A percentile compares a stretch with the other conserved stretches of the same genome.
Evolutionary conservation across 1,140 invertebrate genomes (phyloP).

Genomic region (Drosophila kohkoa): DNA sequence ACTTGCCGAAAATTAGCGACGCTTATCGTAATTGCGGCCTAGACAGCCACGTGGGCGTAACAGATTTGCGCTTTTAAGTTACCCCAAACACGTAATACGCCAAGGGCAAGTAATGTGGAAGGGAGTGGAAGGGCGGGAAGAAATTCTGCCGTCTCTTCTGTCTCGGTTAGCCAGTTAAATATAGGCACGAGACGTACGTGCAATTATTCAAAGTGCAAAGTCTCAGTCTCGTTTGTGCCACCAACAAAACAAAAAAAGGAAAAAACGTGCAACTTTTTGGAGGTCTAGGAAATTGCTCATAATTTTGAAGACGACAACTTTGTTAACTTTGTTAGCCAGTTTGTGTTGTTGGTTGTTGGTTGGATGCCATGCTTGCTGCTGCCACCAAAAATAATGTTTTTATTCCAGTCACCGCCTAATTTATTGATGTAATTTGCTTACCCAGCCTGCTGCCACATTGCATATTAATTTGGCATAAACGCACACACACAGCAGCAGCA

Average conservation of each 20-base stretch:
- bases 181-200: constrained; percentile 53
- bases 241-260: constrained; percentile 3
- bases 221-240: constrained; percentile 13
- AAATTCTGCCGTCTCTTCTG: neutral
- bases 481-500: constrained; percentile 35
- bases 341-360: too few relatives aligned
- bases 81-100: constrained; percentile 43
- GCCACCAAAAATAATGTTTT: constrained; percentile 44
- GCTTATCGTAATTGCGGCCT: constrained; percentile 39
- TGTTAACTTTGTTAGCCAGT: constrained; percentile 56
- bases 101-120: neutral
- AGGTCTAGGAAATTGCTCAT: constrained; percentile 59
- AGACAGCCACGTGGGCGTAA: constrained; percentile 21
- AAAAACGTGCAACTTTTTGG: constrained; percentile 58
- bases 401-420: constrained; percentile 64
- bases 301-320: constrained; percentile 64
- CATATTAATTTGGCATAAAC: constrained; percentile 78
- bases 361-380: neutral
- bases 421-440: constrained; percentile 71
- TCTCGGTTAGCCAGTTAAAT: constrained; percentile 30
- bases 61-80: constrained; percentile 44
- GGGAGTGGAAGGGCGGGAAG: neutral
- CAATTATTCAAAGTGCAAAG: constrained; percentile 79
- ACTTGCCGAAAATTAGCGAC: constrained; percentile 48
- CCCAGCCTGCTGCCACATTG: constrained; percentile 47